Evolutionary conservation across 1,140 invertebrate genomes (phyloP).

Genomic region (Euura saliciscinereae): DNA sequence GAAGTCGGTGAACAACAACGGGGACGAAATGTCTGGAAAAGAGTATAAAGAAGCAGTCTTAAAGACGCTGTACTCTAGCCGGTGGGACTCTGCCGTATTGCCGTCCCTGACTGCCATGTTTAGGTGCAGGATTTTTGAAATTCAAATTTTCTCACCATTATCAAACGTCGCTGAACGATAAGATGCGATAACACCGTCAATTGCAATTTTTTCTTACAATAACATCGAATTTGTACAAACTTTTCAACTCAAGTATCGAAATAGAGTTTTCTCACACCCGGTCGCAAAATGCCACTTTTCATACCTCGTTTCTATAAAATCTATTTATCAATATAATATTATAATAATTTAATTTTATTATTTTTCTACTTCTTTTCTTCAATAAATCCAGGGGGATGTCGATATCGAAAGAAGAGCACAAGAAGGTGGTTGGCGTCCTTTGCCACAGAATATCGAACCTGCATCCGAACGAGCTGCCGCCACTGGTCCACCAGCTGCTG

Average conservation of each 20-base stretch:
- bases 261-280: no score
- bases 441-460: slow-evolving; percentile 45
- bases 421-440: slow-evolving; percentile 49
- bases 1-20: slow-evolving; percentile 50
- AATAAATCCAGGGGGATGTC: slow-evolving; percentile 47
- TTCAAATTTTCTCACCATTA: no score
- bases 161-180: no score
- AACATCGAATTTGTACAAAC: no score
- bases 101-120: slow-evolving; percentile 60
- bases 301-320: no score
- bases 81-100: slow-evolving; percentile 49
- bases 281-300: no score
- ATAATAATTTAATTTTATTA: no score
- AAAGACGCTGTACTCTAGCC: slow-evolving; percentile 48
- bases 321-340: no score
- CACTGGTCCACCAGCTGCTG: slow-evolving; percentile 57
- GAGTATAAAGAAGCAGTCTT: slow-evolving; percentile 59
- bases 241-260: no score
- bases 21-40: slow-evolving; percentile 48
- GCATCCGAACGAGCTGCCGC: slow-evolving; percentile 54
- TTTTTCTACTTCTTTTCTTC: slow-evolving; percentile 17
- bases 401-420: slow-evolving; percentile 48
- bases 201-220: no score
- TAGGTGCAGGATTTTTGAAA: slow-evolving; percentile 40
- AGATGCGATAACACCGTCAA: no score